Conservation (phyloP, 2,113 vertebrate species). For the Micronycteris hirsuta region DNA sequence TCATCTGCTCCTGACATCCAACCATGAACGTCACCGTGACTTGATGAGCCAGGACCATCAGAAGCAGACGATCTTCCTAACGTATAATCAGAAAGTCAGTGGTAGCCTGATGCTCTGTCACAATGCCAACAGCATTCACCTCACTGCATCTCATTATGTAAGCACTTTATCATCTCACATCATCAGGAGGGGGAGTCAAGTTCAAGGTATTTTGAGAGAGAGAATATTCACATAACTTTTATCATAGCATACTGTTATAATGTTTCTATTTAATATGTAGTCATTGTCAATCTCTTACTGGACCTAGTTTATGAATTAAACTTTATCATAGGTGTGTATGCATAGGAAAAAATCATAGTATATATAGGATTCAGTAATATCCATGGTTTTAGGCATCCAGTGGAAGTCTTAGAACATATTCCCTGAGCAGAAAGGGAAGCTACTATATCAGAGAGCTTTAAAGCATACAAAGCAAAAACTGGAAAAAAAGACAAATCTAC, state of each 20-base stretch:
- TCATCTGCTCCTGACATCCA: background rate
- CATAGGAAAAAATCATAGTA: background rate
- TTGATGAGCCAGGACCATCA: background rate
- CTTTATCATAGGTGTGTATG: background rate
- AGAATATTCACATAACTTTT: background rate
- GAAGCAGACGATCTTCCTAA: background rate
- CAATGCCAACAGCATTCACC: background rate
- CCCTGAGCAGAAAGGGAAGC: background rate
- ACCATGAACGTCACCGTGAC: background rate
- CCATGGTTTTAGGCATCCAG: background rate
- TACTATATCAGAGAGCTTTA: background rate
- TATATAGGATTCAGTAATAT: background rate
- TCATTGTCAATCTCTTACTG: background rate
- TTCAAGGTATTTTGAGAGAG: background rate
- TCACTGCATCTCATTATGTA: background rate
- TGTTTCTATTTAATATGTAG: background rate
- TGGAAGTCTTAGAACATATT: background rate
- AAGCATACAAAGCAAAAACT: background rate
- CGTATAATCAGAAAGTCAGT: background rate
- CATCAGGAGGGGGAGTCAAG: background rate
- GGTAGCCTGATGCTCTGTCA: background rate
- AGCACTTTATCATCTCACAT: background rate
- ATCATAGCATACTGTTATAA: background rate
- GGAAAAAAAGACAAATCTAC: background rate
- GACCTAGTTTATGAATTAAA: background rate